These are phyloP conservation scores for Ormyrus thymus DNA, from an alignment of 2,888 invertebrate genomes.

Conservation along the genomic window DNA sequence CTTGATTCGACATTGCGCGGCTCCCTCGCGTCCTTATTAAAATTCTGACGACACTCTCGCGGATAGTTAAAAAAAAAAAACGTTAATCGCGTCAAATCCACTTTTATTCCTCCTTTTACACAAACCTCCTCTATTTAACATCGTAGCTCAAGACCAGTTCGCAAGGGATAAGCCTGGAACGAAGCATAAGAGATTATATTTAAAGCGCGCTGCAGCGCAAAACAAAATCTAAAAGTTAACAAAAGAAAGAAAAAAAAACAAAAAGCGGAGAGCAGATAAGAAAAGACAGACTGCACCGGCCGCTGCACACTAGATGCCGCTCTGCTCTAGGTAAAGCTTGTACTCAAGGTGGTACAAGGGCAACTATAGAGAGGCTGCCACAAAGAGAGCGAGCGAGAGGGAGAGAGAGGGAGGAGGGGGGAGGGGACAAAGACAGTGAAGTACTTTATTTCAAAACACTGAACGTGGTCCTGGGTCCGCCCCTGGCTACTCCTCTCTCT, in stretches of 20 bases:
- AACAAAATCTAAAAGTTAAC: not conserved
- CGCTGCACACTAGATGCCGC: not conserved
- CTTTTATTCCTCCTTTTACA: too few relatives aligned
- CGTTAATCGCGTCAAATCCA: too few relatives aligned
- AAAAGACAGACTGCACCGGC: not conserved
- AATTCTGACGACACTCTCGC: too few relatives aligned
- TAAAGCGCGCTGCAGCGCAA: not conserved
- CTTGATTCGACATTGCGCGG: too few relatives aligned
- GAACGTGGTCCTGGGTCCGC: constrained; percentile 6
- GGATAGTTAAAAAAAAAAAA: too few relatives aligned
- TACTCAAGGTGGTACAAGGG: not conserved
- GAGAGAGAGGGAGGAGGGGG: too few relatives aligned
- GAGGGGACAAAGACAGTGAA: constrained; percentile 11
- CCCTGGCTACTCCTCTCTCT: not conserved
- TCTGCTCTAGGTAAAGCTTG: not conserved
- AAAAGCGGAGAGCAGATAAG: constrained; percentile 9
- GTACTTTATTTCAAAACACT: constrained; percentile 35
- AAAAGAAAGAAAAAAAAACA: not conserved
- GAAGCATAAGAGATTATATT: not conserved
- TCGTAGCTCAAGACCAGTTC: too few relatives aligned
- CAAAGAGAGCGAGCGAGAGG: not conserved
- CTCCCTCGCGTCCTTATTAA: too few relatives aligned
- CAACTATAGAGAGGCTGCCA: not conserved
- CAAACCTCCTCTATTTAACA: too few relatives aligned
- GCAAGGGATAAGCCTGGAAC: too few relatives aligned